Percentiles rank a stretch among this genome's conserved stretches.
These are phyloP conservation scores for Hedya salicella DNA, from an alignment of 2,888 invertebrate species.

Conservation along the genomic window DNA sequence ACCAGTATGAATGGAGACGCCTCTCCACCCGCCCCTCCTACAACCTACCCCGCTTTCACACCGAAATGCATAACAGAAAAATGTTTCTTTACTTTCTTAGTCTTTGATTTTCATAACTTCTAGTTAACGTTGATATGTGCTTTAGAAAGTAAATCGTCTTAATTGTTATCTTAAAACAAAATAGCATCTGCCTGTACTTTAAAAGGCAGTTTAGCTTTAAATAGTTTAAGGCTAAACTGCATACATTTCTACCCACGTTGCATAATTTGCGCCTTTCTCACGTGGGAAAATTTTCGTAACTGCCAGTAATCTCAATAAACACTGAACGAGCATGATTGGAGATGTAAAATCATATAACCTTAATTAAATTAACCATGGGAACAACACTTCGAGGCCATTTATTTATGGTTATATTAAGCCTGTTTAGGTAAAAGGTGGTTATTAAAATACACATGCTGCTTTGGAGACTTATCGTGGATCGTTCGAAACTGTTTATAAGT, in stretches of 20 bases:
- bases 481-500: too few species aligned
- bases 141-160: too few species aligned
- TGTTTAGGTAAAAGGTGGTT: background rate
- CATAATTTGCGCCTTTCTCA: constrained; percentile 52
- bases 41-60: constrained; percentile 46
- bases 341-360: constrained; percentile 30
- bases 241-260: constrained; percentile 57
- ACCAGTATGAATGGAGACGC: constrained; percentile 59
- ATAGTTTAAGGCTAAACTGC: constrained; percentile 42
- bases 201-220: too few species aligned
- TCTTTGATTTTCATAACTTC: too few species aligned
- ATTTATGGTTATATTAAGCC: constrained; percentile 4
- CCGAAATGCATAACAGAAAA: constrained; percentile 12
- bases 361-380: constrained; percentile 36
- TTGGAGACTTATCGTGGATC: background rate
- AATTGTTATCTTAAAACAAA: too few species aligned
- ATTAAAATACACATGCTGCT: background rate
- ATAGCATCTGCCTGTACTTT: too few species aligned
- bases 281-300: constrained; percentile 40
- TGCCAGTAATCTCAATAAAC: constrained; percentile 32
- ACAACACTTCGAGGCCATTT: constrained; percentile 7
- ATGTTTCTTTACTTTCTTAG: background rate
- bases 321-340: constrained; percentile 33
- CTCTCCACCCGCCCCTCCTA: constrained; percentile 51
- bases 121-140: too few species aligned